Conservation (phyloP, 2,113 vertebrate species). For the Salvator merianae region DNA sequence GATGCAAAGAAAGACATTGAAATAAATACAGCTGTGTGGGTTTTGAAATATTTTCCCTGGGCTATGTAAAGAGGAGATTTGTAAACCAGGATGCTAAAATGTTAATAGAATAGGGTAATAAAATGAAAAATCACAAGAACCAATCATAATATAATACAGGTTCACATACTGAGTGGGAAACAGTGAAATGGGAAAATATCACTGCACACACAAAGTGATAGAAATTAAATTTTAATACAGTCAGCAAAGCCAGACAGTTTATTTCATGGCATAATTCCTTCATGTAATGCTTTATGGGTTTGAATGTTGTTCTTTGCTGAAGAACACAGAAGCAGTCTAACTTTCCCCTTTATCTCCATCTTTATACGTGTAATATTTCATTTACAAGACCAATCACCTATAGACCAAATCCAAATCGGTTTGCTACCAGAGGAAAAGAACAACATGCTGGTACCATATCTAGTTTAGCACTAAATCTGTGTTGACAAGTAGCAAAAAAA, state of each 20-base stretch:
- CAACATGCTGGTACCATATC: too few species aligned
- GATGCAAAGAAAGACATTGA: constrained; percentile 1
- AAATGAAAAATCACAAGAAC: not conserved
- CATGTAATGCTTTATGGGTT: not conserved
- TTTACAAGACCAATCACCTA: not conserved
- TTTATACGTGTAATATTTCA: not conserved
- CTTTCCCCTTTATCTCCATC: not conserved
- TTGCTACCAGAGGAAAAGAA: not conserved
- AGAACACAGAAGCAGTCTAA: not conserved
- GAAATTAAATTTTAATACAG: constrained; percentile 25
- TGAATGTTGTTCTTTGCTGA: not conserved
- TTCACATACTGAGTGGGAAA: not conserved
- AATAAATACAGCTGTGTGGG: constrained; percentile 17
- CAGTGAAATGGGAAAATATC: constrained; percentile 34
- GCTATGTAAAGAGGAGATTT: constrained; percentile 7
- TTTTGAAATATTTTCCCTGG: constrained; percentile 26
- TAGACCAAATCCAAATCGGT: too few species aligned
- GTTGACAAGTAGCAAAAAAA: too few species aligned
- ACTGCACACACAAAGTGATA: not conserved
- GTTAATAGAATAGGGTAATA: constrained; percentile 3
- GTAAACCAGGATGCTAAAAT: constrained; percentile 27
- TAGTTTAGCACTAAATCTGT: too few species aligned
- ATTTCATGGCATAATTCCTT: not conserved
- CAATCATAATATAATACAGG: not conserved
- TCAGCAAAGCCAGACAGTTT: not conserved